Percentiles rank a stretch among this genome's conserved stretches.
These are phyloP conservation scores for Sander vitreus DNA, from an alignment of 2,113 vertebrate genomes.

Conservation along the genomic window DNA sequence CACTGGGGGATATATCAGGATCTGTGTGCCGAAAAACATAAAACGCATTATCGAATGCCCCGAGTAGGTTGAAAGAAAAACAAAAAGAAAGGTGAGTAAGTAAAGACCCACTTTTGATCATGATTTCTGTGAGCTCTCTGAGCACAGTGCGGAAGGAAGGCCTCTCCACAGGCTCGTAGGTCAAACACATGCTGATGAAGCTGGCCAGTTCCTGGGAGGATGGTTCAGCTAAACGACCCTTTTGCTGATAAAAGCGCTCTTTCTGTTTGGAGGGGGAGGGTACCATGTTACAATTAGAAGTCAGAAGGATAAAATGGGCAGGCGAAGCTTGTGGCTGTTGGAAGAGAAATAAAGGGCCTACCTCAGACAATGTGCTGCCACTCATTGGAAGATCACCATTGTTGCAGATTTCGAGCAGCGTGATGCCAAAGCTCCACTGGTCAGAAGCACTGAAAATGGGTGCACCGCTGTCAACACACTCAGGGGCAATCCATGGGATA, in stretches of 20 bases:
- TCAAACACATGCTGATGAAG: slow-evolving; percentile 90
- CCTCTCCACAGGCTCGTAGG: slow-evolving; percentile 85
- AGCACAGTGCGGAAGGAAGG: slow-evolving; percentile 91
- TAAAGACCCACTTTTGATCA: slow-evolving; percentile 84
- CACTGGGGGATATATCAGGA: slow-evolving; percentile 82
- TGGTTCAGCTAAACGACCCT: slow-evolving; percentile 85
- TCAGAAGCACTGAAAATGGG: slow-evolving; percentile 83
- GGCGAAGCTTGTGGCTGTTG: neutral
- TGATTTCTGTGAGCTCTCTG: slow-evolving; percentile 89
- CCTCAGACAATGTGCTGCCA: slow-evolving; percentile 85
- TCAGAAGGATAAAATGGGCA: neutral
- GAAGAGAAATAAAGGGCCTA: slow-evolving; percentile 52
- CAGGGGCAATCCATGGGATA: slow-evolving; percentile 95
- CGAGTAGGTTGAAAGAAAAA: neutral
- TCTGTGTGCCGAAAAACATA: slow-evolving; percentile 75
- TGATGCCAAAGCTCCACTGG: slow-evolving; percentile 95
- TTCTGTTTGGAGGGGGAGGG: slow-evolving; percentile 82
- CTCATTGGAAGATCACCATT: slow-evolving; percentile 90
- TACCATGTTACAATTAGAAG: neutral
- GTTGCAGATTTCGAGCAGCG: slow-evolving; percentile 94
- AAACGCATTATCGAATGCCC: neutral
- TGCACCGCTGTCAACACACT: slow-evolving; percentile 83
- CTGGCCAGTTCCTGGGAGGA: slow-evolving; percentile 87
- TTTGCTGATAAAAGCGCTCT: slow-evolving; percentile 91
- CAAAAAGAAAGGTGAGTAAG: neutral